phyloP scores from a whole-genome alignment of 2,888 invertebrate species.

The Pogonocherus hispidulus region DNA sequence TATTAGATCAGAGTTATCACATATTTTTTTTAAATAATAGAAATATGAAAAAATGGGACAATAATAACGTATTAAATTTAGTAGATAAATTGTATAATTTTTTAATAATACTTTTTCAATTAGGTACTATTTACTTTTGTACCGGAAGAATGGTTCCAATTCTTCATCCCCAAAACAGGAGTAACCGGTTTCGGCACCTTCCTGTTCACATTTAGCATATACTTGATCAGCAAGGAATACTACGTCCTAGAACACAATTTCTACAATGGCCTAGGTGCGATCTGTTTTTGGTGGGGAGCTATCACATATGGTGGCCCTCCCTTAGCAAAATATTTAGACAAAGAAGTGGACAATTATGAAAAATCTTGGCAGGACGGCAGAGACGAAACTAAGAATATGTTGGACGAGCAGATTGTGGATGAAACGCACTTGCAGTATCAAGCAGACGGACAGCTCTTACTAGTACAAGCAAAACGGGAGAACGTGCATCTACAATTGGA shows the following conservation, averaged over 20 bases:
- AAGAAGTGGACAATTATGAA: constrained; percentile 79
- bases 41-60: too few species aligned
- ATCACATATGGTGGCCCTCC: constrained; percentile 81
- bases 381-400: constrained; percentile 65
- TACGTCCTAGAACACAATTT: constrained; percentile 95
- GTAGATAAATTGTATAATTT: too few species aligned
- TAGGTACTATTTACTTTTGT: constrained; percentile 78
- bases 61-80: too few species aligned
- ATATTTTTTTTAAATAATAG: too few species aligned
- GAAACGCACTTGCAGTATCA: constrained; percentile 84
- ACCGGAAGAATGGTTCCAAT: constrained; percentile 95
- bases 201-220: constrained; percentile 83
- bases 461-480: constrained; percentile 89
- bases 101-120: too few species aligned
- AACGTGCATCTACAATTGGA: constrained; percentile 94
- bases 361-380: constrained; percentile 50
- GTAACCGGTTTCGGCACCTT: constrained; percentile 92
- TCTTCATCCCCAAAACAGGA: constrained; percentile 95
- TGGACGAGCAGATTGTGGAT: constrained; percentile 73
- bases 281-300: constrained; percentile 73
- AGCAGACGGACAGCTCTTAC: constrained; percentile 66
- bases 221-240: constrained; percentile 92
- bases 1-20: too few species aligned
- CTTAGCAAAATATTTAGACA: constrained; percentile 78
- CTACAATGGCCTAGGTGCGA: constrained; percentile 82